phyloP scores from a whole-genome alignment of 2,888 invertebrate genomes.

The Rhimphoctona megacephalus region DNA sequence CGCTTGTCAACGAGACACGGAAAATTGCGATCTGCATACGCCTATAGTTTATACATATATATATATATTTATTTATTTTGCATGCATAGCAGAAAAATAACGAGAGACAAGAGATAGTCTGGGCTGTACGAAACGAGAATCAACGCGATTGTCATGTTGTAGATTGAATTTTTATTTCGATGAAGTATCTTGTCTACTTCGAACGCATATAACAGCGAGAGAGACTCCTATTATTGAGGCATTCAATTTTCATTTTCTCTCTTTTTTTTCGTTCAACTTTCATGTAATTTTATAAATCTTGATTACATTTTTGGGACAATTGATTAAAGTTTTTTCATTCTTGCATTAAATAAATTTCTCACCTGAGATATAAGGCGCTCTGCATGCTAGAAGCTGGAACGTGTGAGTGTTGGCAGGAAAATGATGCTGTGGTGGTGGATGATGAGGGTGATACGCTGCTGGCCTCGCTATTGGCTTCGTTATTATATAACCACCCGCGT shows the following conservation, averaged over 20 bases:
- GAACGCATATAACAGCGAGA: constrained; percentile 17
- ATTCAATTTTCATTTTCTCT: constrained; percentile 10
- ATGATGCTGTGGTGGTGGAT: constrained; percentile 86
- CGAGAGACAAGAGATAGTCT: constrained; percentile 42
- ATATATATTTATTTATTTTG: constrained; percentile 29
- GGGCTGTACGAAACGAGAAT: constrained; percentile 32
- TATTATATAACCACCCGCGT: constrained; percentile 88
- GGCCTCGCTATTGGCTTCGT: constrained; percentile 95
- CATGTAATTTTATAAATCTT: not conserved
- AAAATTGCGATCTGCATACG: constrained; percentile 60
- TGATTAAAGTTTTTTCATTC: not conserved
- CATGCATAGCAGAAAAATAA: constrained; percentile 20
- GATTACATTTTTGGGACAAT: not conserved
- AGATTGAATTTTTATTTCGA: constrained; percentile 64
- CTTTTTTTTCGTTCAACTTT: not conserved
- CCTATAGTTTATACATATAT: not conserved
- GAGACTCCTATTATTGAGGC: constrained; percentile 16
- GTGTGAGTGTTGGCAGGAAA: constrained; percentile 82
- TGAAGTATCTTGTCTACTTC: constrained; percentile 52
- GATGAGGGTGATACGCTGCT: constrained; percentile 88
- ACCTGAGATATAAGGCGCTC: constrained; percentile 94
- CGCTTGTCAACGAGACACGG: constrained; percentile 50
- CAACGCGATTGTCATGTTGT: constrained; percentile 67
- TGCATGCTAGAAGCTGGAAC: constrained; percentile 92
- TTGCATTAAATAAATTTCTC: constrained; percentile 74